phyloP scores from a whole-genome alignment of 1,140 invertebrate genomes.

The Heliconius eleuchia region DNA sequence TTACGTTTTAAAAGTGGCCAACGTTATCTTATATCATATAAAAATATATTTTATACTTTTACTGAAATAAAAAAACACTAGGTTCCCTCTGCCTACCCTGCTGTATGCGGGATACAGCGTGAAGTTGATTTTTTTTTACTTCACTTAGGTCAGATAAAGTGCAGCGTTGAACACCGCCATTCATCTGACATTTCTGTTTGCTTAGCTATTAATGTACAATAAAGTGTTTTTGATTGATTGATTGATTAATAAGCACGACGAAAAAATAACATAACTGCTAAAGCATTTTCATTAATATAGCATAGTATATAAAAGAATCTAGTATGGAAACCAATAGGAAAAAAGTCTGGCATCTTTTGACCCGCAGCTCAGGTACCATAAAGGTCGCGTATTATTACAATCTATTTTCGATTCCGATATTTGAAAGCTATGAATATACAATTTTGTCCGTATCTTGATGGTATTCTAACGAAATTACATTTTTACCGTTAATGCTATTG shows the following conservation, averaged over 20 bases:
- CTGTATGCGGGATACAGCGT: no score
- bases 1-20: background rate
- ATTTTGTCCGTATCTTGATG: background rate
- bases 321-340: background rate
- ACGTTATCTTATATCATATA: background rate
- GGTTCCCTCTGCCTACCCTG: no score
- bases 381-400: slow-evolving; percentile 5
- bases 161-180: no score
- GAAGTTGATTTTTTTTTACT: no score
- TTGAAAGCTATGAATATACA: slow-evolving; percentile 8
- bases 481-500: background rate
- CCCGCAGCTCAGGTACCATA: background rate
- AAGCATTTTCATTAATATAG: no score
- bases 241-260: no score
- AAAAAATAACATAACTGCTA: no score
- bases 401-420: slow-evolving; percentile 3
- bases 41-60: background rate
- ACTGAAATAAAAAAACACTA: no score
- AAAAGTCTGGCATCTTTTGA: background rate
- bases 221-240: no score
- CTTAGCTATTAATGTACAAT: no score
- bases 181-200: no score
- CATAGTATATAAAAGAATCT: background rate
- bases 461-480: background rate
- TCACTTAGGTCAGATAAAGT: no score